Evolutionary conservation across 2,113 vertebrate genomes (phyloP).

Genomic region (Phalacrocorax aristotelis): DNA sequence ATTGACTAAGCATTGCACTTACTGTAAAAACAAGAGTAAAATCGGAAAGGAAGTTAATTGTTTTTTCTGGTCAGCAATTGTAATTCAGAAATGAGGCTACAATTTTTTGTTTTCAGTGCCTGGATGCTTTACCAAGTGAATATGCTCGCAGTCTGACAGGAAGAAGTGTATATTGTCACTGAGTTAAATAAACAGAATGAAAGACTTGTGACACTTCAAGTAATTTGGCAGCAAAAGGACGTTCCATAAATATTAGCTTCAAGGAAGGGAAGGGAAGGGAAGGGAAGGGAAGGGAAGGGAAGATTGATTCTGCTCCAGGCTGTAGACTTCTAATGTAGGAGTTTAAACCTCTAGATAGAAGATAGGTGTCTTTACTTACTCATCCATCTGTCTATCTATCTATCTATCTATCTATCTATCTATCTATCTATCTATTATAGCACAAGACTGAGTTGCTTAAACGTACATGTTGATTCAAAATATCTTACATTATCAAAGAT

Average conservation of each 20-base stretch:
- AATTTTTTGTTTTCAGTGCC: neutral
- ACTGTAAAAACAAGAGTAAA: neutral
- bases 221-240: neutral
- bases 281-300: no score
- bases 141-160: neutral
- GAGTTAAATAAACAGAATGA: neutral
- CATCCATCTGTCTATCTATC: no score
- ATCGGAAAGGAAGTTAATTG: neutral
- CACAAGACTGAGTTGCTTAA: neutral
- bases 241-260: neutral
- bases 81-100: neutral
- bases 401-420: neutral
- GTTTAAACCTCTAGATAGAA: neutral
- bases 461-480: neutral
- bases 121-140: neutral
- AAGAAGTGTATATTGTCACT: neutral
- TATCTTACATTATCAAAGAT: neutral
- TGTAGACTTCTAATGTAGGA: neutral
- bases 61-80: neutral
- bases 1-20: neutral
- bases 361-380: neutral
- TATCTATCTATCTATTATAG: neutral
- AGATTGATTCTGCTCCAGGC: neutral
- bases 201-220: neutral
- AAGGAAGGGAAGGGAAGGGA: no score